These are phyloP conservation scores for Calameuta filiformis DNA, from an alignment of 2,888 invertebrate species.

Conservation along the genomic window DNA sequence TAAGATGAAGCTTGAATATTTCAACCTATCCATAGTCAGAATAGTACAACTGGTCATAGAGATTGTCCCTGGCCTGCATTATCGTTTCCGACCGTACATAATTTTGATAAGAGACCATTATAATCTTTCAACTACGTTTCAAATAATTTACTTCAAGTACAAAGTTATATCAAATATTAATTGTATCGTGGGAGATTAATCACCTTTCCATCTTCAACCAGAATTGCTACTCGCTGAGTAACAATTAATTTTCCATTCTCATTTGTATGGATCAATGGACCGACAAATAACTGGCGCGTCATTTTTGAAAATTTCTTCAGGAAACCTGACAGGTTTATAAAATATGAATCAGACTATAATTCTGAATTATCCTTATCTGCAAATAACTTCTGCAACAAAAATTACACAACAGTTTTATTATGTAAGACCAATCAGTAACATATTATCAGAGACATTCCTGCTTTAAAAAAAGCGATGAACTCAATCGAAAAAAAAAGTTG, in stretches of 20 bases:
- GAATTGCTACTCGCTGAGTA: constrained; percentile 45
- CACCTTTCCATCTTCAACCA: constrained; percentile 56
- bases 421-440: no score
- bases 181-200: not conserved
- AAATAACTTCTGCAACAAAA: no score
- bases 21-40: not conserved
- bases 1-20: not conserved
- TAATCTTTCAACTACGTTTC: no score
- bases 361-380: no score
- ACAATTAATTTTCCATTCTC: constrained; percentile 43
- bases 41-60: not conserved
- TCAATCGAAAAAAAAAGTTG: no score
- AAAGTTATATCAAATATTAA: not conserved
- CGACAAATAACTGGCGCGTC: constrained; percentile 48
- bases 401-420: not conserved
- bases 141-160: no score
- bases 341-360: no score
- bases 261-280: constrained; percentile 51
- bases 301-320: constrained; percentile 20
- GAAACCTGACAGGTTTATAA: no score
- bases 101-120: constrained; percentile 12
- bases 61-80: constrained; percentile 13
- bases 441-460: no score
- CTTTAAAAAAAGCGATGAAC: no score
- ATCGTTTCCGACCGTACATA: constrained; percentile 2